Evolutionary conservation across 1,140 invertebrate species (phyloP).

Genomic region (Dermatophagoides farinae): DNA sequence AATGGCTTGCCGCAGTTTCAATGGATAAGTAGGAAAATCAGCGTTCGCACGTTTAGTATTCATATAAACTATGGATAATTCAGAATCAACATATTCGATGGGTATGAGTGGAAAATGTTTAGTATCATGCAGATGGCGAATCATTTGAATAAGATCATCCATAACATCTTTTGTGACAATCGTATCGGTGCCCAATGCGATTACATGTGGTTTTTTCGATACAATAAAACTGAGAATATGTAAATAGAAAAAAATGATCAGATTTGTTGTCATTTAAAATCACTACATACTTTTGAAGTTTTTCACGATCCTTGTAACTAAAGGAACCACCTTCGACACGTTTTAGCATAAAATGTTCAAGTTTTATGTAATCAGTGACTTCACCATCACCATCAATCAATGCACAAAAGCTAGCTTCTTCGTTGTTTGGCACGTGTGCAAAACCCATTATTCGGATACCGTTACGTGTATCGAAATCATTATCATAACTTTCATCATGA

Average conservation of each 20-base stretch:
- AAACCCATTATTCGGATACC: slow-evolving; percentile 68
- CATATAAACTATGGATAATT: slow-evolving; percentile 69
- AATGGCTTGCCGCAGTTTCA: slow-evolving; percentile 64
- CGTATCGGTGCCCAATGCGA: slow-evolving; percentile 68
- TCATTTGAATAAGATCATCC: slow-evolving; percentile 57
- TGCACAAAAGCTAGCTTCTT: slow-evolving; percentile 69
- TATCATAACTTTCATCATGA: slow-evolving; percentile 55
- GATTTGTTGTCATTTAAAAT: too few relatives aligned
- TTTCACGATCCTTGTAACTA: slow-evolving; percentile 43
- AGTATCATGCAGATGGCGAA: slow-evolving; percentile 48
- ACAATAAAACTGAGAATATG: slow-evolving; percentile 37
- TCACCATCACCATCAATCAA: slow-evolving; percentile 70
- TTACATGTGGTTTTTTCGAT: slow-evolving; percentile 76
- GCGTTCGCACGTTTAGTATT: slow-evolving; percentile 65
- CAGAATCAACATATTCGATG: slow-evolving; percentile 80
- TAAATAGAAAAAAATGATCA: background rate
- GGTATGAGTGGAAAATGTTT: slow-evolving; percentile 69
- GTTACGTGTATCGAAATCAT: slow-evolving; percentile 67
- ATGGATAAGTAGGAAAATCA: slow-evolving; percentile 80
- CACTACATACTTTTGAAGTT: slow-evolving; percentile 41
- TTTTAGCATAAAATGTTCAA: slow-evolving; percentile 54
- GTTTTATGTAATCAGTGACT: slow-evolving; percentile 64
- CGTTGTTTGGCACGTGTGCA: slow-evolving; percentile 59
- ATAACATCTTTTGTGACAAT: slow-evolving; percentile 62
- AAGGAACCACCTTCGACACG: slow-evolving; percentile 27